Evolutionary conservation across 2,888 invertebrate species (phyloP).

Genomic region (Calameuta idolon): DNA sequence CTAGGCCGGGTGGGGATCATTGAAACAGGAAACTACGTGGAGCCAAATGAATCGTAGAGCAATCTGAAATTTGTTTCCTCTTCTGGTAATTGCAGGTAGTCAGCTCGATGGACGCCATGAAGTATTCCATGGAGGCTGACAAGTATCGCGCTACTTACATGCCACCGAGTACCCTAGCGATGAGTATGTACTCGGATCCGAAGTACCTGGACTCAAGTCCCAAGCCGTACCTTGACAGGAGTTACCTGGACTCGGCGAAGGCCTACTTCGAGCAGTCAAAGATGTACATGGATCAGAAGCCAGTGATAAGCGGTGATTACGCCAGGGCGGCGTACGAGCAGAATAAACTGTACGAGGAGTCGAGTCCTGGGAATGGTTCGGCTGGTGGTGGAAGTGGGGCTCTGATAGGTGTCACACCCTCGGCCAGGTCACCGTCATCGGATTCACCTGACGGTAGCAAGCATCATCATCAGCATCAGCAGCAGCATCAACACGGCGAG

Average conservation of each 20-base stretch:
- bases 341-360: constrained; percentile 73
- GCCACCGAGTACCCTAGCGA: constrained; percentile 73
- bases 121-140: constrained; percentile 82
- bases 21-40: no score
- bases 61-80: no score
- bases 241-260: constrained; percentile 80
- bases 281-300: constrained; percentile 79
- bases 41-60: no score
- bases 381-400: constrained; percentile 60
- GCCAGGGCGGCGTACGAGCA: constrained; percentile 77
- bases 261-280: constrained; percentile 78
- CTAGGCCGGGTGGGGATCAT: no score
- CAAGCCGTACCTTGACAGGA: constrained; percentile 72
- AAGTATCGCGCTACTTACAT: constrained; percentile 80
- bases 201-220: constrained; percentile 73
- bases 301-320: constrained; percentile 72
- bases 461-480: constrained; percentile 55
- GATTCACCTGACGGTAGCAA: constrained; percentile 60
- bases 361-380: constrained; percentile 63
- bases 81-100: constrained; percentile 73
- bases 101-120: constrained; percentile 82
- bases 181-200: constrained; percentile 81
- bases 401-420: constrained; percentile 42
- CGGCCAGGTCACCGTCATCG: constrained; percentile 68
- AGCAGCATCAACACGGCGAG: constrained; percentile 54